phyloP scores from a whole-genome alignment of 2,113 vertebrate species.

The Cricetomys ansorgei region DNA sequence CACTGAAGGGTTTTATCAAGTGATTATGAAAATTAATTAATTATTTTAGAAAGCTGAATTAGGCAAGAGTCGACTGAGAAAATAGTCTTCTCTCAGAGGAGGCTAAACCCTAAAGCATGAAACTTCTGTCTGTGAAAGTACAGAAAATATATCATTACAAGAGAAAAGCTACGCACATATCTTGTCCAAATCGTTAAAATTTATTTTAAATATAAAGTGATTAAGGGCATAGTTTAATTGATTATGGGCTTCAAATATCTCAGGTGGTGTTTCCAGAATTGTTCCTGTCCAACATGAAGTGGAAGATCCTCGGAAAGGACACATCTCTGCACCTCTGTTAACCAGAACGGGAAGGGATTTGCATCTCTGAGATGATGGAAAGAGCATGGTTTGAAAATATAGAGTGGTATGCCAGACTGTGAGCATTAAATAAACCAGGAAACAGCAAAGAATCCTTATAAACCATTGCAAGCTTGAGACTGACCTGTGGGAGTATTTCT shows the following conservation, averaged over 20 bases:
- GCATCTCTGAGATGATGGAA: background rate
- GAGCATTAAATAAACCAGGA: background rate
- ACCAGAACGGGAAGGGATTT: background rate
- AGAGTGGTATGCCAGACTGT: background rate
- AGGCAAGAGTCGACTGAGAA: background rate
- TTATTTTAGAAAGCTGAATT: background rate
- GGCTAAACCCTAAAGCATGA: background rate
- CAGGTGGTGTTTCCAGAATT: background rate
- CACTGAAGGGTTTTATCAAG: background rate
- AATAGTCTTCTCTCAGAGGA: background rate
- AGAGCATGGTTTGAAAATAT: background rate
- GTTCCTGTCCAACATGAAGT: background rate
- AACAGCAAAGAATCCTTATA: background rate
- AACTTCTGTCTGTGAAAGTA: background rate
- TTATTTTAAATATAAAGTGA: conserved; percentile 33
- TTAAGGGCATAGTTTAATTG: background rate
- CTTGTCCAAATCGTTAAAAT: background rate
- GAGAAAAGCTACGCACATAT: background rate
- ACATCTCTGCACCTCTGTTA: background rate
- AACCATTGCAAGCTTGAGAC: background rate
- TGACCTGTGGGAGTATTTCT: background rate
- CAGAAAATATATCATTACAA: background rate
- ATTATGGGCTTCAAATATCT: background rate
- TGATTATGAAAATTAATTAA: background rate
- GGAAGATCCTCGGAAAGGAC: background rate